These are phyloP conservation scores for Galerucella nymphaeae DNA, from an alignment of 2,888 invertebrate species.

Conservation along the genomic window DNA sequence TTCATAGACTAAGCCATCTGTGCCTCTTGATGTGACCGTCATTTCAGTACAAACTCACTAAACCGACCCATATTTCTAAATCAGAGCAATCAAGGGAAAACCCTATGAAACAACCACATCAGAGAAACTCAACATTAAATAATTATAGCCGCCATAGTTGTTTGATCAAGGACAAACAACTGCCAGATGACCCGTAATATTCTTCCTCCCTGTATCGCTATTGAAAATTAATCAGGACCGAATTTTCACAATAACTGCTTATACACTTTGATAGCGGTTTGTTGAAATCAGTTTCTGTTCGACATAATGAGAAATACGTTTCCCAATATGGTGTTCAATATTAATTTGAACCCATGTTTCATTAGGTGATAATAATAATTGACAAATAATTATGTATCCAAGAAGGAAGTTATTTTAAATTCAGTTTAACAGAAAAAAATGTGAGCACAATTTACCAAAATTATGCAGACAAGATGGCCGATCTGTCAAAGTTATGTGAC, in stretches of 20 bases:
- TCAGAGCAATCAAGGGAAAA: neutral
- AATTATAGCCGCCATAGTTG: neutral
- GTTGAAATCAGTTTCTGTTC: neutral
- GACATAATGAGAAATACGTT: no score
- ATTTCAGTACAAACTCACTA: neutral
- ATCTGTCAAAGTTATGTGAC: no score
- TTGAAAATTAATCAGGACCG: neutral
- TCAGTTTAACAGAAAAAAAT: no score
- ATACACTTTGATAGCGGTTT: neutral
- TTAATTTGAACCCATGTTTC: no score
- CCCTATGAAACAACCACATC: constrained; percentile 1
- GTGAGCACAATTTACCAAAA: no score
- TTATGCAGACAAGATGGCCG: no score
- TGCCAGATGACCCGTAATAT: neutral
- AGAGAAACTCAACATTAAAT: constrained; percentile 4
- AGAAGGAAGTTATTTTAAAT: no score
- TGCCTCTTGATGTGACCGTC: neutral
- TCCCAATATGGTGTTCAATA: no score
- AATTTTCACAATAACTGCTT: neutral
- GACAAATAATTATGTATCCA: no score
- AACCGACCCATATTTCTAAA: neutral
- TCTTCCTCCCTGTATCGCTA: neutral
- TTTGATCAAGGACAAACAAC: neutral
- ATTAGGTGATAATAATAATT: no score
- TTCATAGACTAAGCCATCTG: neutral